Conservation (phyloP, 1,140 invertebrate species). For the Drosophila lini region DNA sequence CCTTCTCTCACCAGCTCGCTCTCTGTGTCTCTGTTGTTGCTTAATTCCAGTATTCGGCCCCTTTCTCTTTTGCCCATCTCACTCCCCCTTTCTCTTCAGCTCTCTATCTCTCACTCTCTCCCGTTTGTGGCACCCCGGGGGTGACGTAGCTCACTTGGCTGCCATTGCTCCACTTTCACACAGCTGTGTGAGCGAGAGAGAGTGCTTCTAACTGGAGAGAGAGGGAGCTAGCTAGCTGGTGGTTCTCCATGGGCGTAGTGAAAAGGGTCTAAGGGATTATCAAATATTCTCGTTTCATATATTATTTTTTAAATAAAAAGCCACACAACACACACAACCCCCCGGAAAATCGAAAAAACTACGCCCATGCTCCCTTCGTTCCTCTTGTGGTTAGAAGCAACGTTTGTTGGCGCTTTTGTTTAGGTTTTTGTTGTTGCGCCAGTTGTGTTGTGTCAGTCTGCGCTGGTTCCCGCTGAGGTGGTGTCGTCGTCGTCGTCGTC, state of each 20-base stretch:
- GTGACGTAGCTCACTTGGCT: constrained; percentile 44
- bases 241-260: constrained; percentile 3
- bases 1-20: neutral
- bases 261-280: neutral
- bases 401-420: constrained; percentile 53
- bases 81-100: constrained; percentile 14
- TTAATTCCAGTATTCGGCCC: neutral
- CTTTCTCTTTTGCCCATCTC: constrained; percentile 18
- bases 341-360: neutral
- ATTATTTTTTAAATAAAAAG: neutral
- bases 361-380: neutral
- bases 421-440: constrained; percentile 65
- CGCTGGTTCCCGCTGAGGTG: constrained; percentile 63
- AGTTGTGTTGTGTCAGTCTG: constrained; percentile 41
- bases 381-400: constrained; percentile 40
- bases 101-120: constrained; percentile 16
- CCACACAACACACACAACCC: neutral
- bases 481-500: constrained; percentile 39
- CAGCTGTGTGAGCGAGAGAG: constrained; percentile 20
- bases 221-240: constrained; percentile 3
- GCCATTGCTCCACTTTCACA: constrained; percentile 69
- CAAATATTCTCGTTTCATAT: neutral
- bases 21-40: neutral
- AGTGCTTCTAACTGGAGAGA: constrained; percentile 31
- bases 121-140: constrained; percentile 18